A percentile compares a stretch with the other conserved stretches of the same genome.
Evolutionary conservation across 2,888 invertebrate genomes (phyloP).

Genomic region (Amblyjoppa fuscipennis): DNA sequence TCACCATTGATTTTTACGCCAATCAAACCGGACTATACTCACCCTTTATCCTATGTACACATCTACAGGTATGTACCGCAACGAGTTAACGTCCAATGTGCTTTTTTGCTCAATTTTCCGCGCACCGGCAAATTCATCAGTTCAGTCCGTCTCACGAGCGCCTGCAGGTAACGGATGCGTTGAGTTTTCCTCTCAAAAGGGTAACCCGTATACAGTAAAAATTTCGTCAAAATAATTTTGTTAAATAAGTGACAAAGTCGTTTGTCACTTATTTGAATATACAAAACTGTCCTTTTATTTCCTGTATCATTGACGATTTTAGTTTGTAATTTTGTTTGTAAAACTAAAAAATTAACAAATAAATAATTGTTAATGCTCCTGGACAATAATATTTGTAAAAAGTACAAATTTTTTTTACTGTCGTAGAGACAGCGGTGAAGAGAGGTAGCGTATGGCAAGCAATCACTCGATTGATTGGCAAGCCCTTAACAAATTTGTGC

Average conservation of each 20-base stretch:
- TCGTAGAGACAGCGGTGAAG: background rate
- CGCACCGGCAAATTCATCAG: background rate
- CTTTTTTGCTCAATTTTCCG: background rate
- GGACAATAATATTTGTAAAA: too few species aligned
- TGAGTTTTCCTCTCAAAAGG: slow-evolving; percentile 1
- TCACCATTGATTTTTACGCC: too few species aligned
- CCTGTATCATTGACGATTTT: too few species aligned
- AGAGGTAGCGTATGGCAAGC: background rate
- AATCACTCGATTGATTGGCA: slow-evolving; percentile 44
- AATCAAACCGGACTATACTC: too few species aligned
- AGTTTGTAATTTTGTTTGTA: too few species aligned
- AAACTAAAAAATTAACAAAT: too few species aligned
- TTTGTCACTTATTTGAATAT: too few species aligned
- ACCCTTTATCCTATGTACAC: background rate
- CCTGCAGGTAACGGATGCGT: background rate
- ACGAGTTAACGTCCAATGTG: background rate
- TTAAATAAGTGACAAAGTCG: too few species aligned
- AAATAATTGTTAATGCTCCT: too few species aligned
- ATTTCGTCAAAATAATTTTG: too few species aligned
- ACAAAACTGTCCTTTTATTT: too few species aligned
- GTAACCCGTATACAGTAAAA: background rate
- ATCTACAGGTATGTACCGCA: background rate
- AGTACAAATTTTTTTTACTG: too few species aligned
- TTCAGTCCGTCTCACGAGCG: background rate
- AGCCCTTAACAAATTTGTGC: slow-evolving; percentile 28